Evolutionary conservation across 2,797 vertebrate species (phyloP), one percentile per base, ranked within the genome.

Genomic region (Numenius phaeopus): DNA sequence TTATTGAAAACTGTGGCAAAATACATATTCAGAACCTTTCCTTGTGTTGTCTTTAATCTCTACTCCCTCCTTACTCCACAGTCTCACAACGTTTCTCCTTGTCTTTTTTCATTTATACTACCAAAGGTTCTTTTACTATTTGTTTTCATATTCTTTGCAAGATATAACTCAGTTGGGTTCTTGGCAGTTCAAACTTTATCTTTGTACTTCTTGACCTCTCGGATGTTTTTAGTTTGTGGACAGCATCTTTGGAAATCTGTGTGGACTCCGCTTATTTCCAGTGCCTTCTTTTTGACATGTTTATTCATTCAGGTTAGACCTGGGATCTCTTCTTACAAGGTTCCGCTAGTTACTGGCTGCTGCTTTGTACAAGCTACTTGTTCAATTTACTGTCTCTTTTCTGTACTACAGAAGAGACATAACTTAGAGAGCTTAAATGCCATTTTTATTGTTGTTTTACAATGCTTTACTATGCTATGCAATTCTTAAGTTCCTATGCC

Each of bases 341-440:
- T 83, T 54, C 30, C 0, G 0, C 20, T 73, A 52, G 59, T 47
- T 87, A 19, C 37, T 88, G 37, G 11, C 37, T 90, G 42, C 42
- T 34, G 22, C 52, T 87, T 69, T 71, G 12, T 90, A 64, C 82
- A 90, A 95, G 13, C 40, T 81, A 18, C 49, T 73, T 73, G 58
- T 84, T 92, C 81, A 61, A 39, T 89, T 95, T 87, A 67, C 44
- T 58, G 47, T 55, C 29, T 16, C 47, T 94, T 89, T 89, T 76
- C 70, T 87, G 17, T 58, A 24, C 59, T 77, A 39, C 30, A 59
- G 64, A 82, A 72, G 14, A 95, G 66, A 30, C 16, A 40, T 70
- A 84, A 71, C 58, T 55, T 4, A 79, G 62, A 90, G n/a, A 88
- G 44, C 40, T 84, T 83, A 82, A 83, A 84, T 82, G 37, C 30